Conservation (phyloP, 1,140 invertebrate species). For the Brachionus asplanchnoidis region DNA sequence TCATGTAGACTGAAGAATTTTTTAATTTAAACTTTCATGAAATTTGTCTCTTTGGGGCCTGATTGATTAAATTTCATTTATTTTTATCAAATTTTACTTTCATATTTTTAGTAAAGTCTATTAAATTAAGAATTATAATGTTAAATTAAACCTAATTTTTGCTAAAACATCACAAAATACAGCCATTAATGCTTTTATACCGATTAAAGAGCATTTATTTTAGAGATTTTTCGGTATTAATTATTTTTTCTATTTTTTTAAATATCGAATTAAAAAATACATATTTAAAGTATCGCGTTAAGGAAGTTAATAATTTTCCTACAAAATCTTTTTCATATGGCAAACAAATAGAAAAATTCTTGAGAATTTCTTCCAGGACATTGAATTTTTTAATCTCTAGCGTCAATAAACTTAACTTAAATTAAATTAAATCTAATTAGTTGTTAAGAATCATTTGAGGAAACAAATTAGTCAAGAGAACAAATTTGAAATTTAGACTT, state of each 20-base stretch:
- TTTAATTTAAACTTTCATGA: neutral
- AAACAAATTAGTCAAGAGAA: neutral
- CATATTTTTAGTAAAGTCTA: too few relatives aligned
- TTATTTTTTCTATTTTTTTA: too few relatives aligned
- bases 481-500: neutral
- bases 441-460: neutral
- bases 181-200: too few relatives aligned
- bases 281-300: neutral
- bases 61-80: neutral
- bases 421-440: conserved; percentile 17
- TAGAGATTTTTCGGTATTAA: too few relatives aligned
- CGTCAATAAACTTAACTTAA: neutral
- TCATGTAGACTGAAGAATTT: neutral
- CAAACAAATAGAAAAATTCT: neutral
- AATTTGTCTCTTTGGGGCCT: neutral
- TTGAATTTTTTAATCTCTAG: neutral
- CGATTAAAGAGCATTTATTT: too few relatives aligned
- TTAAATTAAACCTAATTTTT: too few relatives aligned
- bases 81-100: too few relatives aligned
- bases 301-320: neutral
- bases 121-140: too few relatives aligned
- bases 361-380: neutral
- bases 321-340: neutral
- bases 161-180: too few relatives aligned
- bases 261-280: too few relatives aligned